These are phyloP conservation scores for Mesochorus sp. DNA, from an alignment of 2,888 invertebrate genomes.

Conservation along the genomic window DNA sequence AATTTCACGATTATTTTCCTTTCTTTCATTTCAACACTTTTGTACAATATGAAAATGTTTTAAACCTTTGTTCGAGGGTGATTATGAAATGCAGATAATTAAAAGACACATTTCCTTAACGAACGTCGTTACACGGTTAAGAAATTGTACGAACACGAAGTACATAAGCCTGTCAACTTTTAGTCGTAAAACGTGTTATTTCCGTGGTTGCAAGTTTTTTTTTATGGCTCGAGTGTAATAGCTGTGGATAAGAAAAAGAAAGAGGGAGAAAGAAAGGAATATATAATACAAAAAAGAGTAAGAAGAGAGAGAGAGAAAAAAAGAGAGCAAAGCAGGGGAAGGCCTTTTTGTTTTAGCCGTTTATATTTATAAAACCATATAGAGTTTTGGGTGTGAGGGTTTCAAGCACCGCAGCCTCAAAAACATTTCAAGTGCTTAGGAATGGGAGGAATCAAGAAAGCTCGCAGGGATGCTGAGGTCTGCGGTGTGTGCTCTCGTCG, in stretches of 20 bases:
- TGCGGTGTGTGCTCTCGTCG: conserved; percentile 33
- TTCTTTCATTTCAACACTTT: neutral
- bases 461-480: neutral
- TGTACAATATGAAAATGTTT: neutral
- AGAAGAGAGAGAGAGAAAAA: neutral
- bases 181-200: conserved; percentile 44
- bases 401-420: neutral
- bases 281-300: no score
- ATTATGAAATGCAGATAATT: neutral
- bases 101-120: neutral
- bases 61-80: neutral
- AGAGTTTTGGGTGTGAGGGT: neutral
- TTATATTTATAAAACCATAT: conserved; percentile 54
- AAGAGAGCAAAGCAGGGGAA: neutral
- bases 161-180: conserved; percentile 4
- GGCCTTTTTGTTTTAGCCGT: conserved; percentile 17
- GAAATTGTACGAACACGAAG: neutral
- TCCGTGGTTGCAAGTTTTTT: conserved; percentile 33
- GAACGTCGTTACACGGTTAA: conserved; percentile 8
- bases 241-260: conserved; percentile 22
- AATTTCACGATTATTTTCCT: neutral
- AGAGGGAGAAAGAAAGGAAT: neutral
- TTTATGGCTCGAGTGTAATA: conserved; percentile 17
- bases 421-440: conserved; percentile 27
- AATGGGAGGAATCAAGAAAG: neutral